These are phyloP conservation scores for Candidula unifasciata DNA, from an alignment of 2,888 invertebrate species.

Conservation along the genomic window DNA sequence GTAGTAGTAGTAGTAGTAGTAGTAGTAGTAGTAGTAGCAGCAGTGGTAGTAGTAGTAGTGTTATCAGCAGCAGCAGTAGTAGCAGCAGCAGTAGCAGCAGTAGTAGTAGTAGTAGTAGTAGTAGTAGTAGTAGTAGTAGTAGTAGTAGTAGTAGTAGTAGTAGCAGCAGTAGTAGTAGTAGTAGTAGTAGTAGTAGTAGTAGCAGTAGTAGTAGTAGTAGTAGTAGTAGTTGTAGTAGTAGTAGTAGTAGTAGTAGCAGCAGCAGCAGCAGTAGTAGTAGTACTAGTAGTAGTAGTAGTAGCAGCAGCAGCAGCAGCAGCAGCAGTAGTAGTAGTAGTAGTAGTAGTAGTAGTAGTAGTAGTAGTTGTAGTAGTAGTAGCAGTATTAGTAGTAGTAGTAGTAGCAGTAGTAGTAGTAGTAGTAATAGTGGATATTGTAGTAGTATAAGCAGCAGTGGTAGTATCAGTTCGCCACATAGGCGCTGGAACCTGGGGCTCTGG, in stretches of 20 bases:
- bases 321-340: slow-evolving; percentile 37
- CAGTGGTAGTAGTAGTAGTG: background rate
- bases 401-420: no score
- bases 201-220: background rate
- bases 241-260: background rate
- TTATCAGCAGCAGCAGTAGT: background rate
- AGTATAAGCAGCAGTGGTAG: no score
- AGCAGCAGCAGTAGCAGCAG: background rate
- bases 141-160: background rate
- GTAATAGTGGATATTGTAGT: no score
- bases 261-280: background rate
- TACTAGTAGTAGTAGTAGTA: no score
- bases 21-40: background rate
- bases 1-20: slow-evolving; percentile 4
- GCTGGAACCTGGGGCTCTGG: no score
- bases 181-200: background rate
- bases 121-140: slow-evolving; percentile 3
- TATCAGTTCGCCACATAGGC: no score
- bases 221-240: background rate
- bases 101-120: background rate
- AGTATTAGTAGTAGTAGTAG: no score
- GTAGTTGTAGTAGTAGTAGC: background rate
- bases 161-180: background rate
- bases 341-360: slow-evolving; percentile 29
- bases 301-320: slow-evolving; percentile 10